Conservation (phyloP, 53 echinoderm and acorn worm genomes). For the Stichopus horrens region DNA sequence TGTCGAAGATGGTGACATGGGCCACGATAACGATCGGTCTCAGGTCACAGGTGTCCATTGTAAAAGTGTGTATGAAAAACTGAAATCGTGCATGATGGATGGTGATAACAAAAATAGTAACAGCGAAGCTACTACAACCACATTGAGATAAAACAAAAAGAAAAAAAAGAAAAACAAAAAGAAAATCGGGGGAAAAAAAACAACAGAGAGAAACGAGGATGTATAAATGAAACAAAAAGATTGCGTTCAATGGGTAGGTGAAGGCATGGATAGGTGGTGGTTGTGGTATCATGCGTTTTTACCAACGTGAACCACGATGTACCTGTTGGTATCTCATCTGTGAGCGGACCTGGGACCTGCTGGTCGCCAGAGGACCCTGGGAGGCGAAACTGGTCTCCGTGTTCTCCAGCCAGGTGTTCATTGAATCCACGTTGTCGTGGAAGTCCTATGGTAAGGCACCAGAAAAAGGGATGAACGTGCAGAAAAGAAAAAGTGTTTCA, state of each 20-base stretch:
- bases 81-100: not conserved
- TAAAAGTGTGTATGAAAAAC: not conserved
- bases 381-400: slow-evolving; percentile 68
- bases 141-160: not conserved
- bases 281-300: slow-evolving; percentile 45
- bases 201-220: not conserved
- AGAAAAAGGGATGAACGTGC: not conserved
- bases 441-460: slow-evolving; percentile 58
- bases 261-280: slow-evolving; percentile 35
- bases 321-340: slow-evolving; percentile 94
- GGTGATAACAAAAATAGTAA: no score
- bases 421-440: slow-evolving; percentile 90
- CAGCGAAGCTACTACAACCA: no score
- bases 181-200: not conserved
- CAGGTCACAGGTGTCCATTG: not conserved
- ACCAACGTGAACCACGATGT: slow-evolving; percentile 49
- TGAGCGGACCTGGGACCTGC: slow-evolving; percentile 81
- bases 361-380: slow-evolving; percentile 75
- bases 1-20: not conserved
- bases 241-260: slow-evolving; percentile 33
- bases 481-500: slow-evolving; percentile 23
- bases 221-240: slow-evolving; percentile 40
- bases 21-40: not conserved
- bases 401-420: slow-evolving; percentile 89
- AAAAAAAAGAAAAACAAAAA: slow-evolving; percentile 7